Base-by-base conservation (phyloP, 2,113 vertebrate species). In the Maylandia zebra region DNA sequence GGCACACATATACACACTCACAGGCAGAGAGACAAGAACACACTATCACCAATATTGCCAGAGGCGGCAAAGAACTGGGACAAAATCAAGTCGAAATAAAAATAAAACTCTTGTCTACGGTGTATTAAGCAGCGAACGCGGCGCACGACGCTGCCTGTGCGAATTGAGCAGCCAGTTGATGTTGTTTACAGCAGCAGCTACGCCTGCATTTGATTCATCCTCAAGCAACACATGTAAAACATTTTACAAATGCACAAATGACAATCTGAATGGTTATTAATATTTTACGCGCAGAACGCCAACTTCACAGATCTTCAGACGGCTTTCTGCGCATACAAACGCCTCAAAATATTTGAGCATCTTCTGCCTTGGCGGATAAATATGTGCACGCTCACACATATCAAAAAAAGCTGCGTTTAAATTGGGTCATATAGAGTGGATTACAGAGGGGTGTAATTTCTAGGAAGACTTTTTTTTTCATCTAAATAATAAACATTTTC, bases 31-130 rank as follows among this genome's bases (percentile, higher is more conserved):
- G 43, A 74, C 41, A 82, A 32, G 69, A 10, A 84, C 38, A 84
- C 53, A 45, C 78, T 61, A 88, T 89, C 85, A 69, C 59, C 34
- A 30, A 88, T 90, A 89, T 48, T 19, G 86, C 89, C 88, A 11
- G 27, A 71, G 86, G 94, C 88, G 13, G 81, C 19, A 6, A 76
- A 90, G 5, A 93, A 93, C 38, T 85, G 84, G 91, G 86, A 83
- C 88, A 87, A 90, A 94, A 92, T 91, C 43, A 64, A 91, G 86
- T 85, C 0, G 8, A 88, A 88, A 87, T 91, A 85, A 90, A 93
- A 93, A 86, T 85, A 89, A 93, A 88, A 90, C 57, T 13, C 43
- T 71, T 88, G 81, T 92, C 83, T 89, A 55, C 14, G 8, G 83
- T 79, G 81, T 83, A 80, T 89, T 89, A 83, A 74, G 27, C 59